Percentiles rank a stretch among this genome's conserved stretches.
Conservation (phyloP, 2,113 vertebrate genomes). For the Xiphophorus hellerii region DNA sequence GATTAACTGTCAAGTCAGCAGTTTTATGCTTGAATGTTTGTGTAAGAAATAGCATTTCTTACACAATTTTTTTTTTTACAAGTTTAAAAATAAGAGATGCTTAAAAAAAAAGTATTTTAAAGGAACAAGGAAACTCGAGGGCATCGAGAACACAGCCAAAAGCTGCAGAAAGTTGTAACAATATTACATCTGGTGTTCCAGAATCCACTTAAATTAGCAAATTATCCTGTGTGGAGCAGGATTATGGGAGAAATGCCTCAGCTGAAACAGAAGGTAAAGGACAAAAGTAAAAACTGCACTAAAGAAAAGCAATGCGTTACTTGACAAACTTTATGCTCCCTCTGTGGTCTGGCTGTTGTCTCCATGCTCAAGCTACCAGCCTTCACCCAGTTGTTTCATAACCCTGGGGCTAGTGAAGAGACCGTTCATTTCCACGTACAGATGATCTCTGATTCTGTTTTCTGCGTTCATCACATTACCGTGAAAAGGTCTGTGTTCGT, state of each 20-base stretch:
- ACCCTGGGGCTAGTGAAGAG: background rate
- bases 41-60: background rate
- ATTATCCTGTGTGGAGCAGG: too few species aligned
- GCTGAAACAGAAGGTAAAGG: too few species aligned
- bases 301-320: background rate
- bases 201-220: too few species aligned
- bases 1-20: background rate
- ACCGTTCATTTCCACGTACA: too few species aligned
- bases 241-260: too few species aligned
- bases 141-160: background rate
- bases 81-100: background rate
- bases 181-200: background rate
- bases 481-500: too few species aligned
- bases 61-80: too few species aligned
- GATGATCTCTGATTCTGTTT: too few species aligned
- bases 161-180: too few species aligned
- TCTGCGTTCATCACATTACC: too few species aligned
- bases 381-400: background rate
- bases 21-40: background rate
- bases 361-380: background rate
- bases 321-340: background rate
- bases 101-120: background rate
- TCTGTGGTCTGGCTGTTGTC: background rate
- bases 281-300: too few species aligned
- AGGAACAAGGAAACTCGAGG: background rate